These are phyloP conservation scores for Phataginus tricuspis DNA, from an alignment of 2,797 vertebrate genomes.

Conservation along the genomic window DNA sequence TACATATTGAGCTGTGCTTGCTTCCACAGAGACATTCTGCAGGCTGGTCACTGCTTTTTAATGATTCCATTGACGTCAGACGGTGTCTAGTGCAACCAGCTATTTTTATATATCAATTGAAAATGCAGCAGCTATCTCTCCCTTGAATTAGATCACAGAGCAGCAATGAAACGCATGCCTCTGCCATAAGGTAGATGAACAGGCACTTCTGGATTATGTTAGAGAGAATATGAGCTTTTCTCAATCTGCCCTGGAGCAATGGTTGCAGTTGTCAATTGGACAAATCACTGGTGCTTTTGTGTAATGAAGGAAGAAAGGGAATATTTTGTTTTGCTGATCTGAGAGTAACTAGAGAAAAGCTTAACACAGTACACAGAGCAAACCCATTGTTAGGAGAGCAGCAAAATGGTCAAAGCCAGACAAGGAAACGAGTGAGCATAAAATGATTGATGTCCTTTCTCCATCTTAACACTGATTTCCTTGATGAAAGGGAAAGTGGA, in stretches of 20 bases:
- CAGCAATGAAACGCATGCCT: slow-evolving; percentile 39
- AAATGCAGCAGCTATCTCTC: slow-evolving; percentile 64
- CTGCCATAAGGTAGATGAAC: slow-evolving; percentile 37
- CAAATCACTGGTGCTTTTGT: slow-evolving; percentile 52
- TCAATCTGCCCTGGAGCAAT: slow-evolving; percentile 19
- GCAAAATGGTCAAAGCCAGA: not conserved
- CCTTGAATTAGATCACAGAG: slow-evolving; percentile 74
- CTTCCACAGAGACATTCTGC: slow-evolving; percentile 1
- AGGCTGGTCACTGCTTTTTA: slow-evolving; percentile 65
- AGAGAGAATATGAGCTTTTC: slow-evolving; percentile 39
- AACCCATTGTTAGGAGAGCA: not conserved
- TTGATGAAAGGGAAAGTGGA: not conserved
- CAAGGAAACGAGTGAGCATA: not conserved
- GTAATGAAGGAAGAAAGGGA: slow-evolving; percentile 21
- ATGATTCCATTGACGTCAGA: slow-evolving; percentile 71
- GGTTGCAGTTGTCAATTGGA: slow-evolving; percentile 30
- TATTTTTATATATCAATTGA: slow-evolving; percentile 74
- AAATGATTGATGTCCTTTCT: not conserved
- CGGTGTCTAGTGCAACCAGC: slow-evolving; percentile 54
- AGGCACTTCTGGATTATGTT: slow-evolving; percentile 53
- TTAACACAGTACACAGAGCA: not conserved
- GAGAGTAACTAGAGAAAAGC: not conserved
- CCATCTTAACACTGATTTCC: not conserved
- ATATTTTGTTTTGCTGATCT: slow-evolving; percentile 28
- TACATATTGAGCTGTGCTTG: not conserved